A percentile compares a stretch with the other conserved stretches of the same genome.
These are phyloP conservation scores for Apis cerana DNA, from an alignment of 1,140 invertebrate genomes.

Conservation along the genomic window DNA sequence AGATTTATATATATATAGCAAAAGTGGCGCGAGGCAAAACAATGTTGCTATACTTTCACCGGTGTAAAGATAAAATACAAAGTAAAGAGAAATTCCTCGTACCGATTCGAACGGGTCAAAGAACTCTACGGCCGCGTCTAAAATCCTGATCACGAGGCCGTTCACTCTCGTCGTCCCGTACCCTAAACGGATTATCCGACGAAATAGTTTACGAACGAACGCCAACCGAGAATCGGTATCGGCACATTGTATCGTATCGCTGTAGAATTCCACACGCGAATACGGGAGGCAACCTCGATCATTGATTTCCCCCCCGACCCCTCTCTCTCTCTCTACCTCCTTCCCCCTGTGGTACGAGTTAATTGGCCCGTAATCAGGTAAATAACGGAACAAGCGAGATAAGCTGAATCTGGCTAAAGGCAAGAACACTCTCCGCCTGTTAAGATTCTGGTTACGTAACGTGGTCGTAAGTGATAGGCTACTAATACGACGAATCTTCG, in stretches of 20 bases:
- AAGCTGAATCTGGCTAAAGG: slow-evolving; percentile 10
- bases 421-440: slow-evolving; percentile 6
- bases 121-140: slow-evolving; percentile 46
- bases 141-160: slow-evolving; percentile 32
- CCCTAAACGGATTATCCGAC: slow-evolving; percentile 14
- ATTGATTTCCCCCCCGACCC: slow-evolving; percentile 42
- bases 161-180: slow-evolving; percentile 17
- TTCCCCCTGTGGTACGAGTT: slow-evolving; percentile 11
- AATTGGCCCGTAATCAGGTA: slow-evolving; percentile 50
- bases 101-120: slow-evolving; percentile 44
- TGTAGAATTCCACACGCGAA: background rate
- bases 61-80: slow-evolving; percentile 44
- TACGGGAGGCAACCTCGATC: slow-evolving; percentile 12
- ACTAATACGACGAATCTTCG: background rate
- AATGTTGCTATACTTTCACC: slow-evolving; percentile 52
- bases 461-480: slow-evolving; percentile 28
- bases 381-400: slow-evolving; percentile 55
- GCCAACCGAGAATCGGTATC: slow-evolving; percentile 3
- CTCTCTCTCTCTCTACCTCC: background rate
- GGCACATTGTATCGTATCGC: background rate
- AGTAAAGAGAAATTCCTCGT: slow-evolving; percentile 35
- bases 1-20: slow-evolving; percentile 10
- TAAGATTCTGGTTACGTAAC: slow-evolving; percentile 41
- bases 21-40: background rate
- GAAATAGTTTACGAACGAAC: slow-evolving; percentile 9